Evolutionary conservation across 2,888 invertebrate genomes (phyloP).

Genomic region (Schizotus pectinicornis): DNA sequence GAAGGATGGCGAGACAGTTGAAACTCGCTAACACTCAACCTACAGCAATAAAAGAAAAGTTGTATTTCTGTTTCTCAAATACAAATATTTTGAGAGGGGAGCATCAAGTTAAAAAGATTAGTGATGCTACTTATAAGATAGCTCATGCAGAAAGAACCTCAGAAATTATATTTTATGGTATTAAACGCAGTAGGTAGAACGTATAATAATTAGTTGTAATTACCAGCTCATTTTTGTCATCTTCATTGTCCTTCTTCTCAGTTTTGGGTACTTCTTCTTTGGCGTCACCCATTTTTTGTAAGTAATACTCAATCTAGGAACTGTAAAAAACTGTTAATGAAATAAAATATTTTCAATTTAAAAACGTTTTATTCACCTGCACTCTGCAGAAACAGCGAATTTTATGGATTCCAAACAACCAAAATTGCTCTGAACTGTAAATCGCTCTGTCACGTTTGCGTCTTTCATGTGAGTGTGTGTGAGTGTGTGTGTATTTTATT

Average conservation of each 20-base stretch:
- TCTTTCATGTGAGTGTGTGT: no score
- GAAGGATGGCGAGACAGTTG: no score
- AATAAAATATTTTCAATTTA: neutral
- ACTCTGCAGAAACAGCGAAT: neutral
- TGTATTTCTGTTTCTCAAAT: no score
- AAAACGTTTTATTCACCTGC: neutral
- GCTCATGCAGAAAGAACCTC: constrained; percentile 22
- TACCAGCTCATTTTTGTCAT: constrained; percentile 57
- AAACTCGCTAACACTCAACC: no score
- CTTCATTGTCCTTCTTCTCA: constrained; percentile 49
- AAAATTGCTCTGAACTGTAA: neutral
- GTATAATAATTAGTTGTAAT: constrained; percentile 20
- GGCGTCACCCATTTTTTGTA: constrained; percentile 41
- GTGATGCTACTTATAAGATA: no score
- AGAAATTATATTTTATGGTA: constrained; percentile 17
- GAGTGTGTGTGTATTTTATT: no score
- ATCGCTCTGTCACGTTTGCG: neutral
- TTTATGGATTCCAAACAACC: neutral
- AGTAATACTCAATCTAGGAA: neutral
- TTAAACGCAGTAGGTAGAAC: no score
- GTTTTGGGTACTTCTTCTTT: constrained; percentile 48
- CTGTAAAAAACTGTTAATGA: neutral
- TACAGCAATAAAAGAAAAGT: no score
- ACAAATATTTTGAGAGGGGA: no score
- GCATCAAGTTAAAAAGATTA: no score